Evolutionary conservation across 2,113 vertebrate genomes (phyloP).

Genomic region (Pao palembangensis): DNA sequence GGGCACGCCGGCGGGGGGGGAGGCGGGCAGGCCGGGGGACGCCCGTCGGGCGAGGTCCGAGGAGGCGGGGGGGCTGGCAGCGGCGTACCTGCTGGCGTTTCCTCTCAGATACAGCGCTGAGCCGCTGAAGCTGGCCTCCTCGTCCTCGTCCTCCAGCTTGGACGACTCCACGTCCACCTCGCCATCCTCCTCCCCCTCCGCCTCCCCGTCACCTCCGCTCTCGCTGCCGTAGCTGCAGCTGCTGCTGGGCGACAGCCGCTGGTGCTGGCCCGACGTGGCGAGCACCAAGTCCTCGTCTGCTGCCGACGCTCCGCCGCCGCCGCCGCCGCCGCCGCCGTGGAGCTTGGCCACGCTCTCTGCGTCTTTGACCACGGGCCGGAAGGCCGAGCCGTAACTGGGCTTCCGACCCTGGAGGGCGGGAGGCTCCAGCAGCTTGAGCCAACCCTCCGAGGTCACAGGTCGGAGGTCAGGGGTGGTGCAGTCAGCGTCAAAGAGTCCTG

Average conservation of each 20-base stretch:
- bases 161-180: conserved; percentile 93
- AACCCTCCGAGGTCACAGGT: conserved; percentile 70
- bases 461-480: conserved; percentile 70
- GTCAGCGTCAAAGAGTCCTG: conserved; percentile 76
- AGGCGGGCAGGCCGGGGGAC: conserved; percentile 68
- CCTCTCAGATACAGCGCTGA: conserved; percentile 66
- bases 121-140: conserved; percentile 48
- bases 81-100: conserved; percentile 67
- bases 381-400: conserved; percentile 86
- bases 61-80: conserved; percentile 62
- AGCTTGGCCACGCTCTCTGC: conserved; percentile 89
- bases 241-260: conserved; percentile 80
- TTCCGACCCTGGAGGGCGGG: conserved; percentile 74
- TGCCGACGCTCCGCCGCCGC: background rate
- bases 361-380: conserved; percentile 89
- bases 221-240: conserved; percentile 91
- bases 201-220: conserved; percentile 81
- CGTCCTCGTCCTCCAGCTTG: conserved; percentile 85
- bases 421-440: conserved; percentile 77
- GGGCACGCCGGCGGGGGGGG: conserved; percentile 69
- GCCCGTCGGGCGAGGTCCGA: conserved; percentile 77
- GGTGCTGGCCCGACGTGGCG: conserved; percentile 63
- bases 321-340: conserved; percentile 67
- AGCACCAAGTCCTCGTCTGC: conserved; percentile 73
- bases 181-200: conserved; percentile 82